Evolutionary conservation across 2,888 invertebrate genomes (phyloP), one percentile per base, ranked within the genome.

Genomic region (Chesias legatella): DNA sequence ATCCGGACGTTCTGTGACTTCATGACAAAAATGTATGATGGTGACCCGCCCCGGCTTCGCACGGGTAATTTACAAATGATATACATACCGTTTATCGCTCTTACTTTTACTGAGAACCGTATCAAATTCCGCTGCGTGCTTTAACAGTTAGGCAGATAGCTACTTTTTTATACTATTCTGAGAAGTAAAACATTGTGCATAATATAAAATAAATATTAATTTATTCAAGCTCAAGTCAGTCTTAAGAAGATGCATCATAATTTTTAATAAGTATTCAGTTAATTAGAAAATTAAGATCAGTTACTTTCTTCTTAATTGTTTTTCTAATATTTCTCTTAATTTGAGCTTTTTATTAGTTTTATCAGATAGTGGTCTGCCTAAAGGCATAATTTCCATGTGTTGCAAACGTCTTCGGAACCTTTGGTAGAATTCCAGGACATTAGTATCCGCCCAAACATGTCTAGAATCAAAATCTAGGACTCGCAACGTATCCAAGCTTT

Each of bases 381-480:
- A 69, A 27, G 94, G 91, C 63, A 93, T 85, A 51, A 93, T 78
- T 59, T 91, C 91, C 69, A 90, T 90, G 44, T 91, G 90, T 54
- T 92, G 91, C 32, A 94, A 69, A 40, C 91, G 89, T 39, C 90
- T 82, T 36, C 92, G 89, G 62, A 94, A 92, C 53, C 85, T 89
- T 58, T 91, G 92, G 69, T 98, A 97, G 76, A 96, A 98, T 59
- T 92, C 90, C 35, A 97, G 78, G 0, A 97, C 98, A 62, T 91
- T 92, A 0, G 94, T 91, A 82, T 97, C 94, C 6, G 97, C 97
- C 92, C 96, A 95, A 1, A 98, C 96, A 80, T 97, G 95, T 21
- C 92, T 90, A 0, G 92, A 88, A 68, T 94, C 93, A 82, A 98
- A 98, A 77, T 97, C 96, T 37, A 97, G 74, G 22, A 98, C 94